phyloP scores from a whole-genome alignment of 2,888 invertebrate species.

The Ophonus ardosiacus region DNA sequence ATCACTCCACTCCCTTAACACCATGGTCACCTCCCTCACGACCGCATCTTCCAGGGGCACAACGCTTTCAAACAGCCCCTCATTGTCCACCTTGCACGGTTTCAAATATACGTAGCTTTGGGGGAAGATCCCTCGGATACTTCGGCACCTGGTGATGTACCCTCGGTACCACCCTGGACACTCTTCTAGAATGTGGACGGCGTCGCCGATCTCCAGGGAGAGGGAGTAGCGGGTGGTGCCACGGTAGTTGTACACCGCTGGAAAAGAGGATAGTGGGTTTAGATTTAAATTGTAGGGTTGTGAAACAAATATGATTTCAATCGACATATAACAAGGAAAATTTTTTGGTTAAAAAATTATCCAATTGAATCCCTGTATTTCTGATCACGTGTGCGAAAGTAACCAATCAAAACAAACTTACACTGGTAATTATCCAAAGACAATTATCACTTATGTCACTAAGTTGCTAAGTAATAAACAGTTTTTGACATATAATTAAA shows the following conservation, averaged over 20 bases:
- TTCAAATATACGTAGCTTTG: conserved; percentile 88
- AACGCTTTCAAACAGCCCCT: conserved; percentile 84
- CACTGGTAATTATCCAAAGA: too few relatives aligned
- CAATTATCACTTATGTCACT: too few relatives aligned
- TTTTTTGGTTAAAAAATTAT: too few relatives aligned
- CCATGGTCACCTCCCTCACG: conserved; percentile 93
- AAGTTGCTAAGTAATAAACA: too few relatives aligned
- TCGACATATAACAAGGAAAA: too few relatives aligned
- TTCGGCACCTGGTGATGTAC: conserved; percentile 86
- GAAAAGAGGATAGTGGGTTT: conserved; percentile 69
- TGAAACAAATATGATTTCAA: too few relatives aligned
- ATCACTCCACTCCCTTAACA: conserved; percentile 94
- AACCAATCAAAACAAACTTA: too few relatives aligned
- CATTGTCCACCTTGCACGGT: conserved; percentile 88
- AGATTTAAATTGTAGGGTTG: too few relatives aligned
- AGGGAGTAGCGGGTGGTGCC: conserved; percentile 89
- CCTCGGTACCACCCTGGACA: conserved; percentile 94
- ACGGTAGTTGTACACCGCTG: conserved; percentile 95
- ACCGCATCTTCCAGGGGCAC: conserved; percentile 91
- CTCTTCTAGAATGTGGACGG: conserved; percentile 94
- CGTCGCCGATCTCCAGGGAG: conserved; percentile 93
- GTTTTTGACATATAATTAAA: too few relatives aligned
- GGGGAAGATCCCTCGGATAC: conserved; percentile 87
- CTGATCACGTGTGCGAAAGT: too few relatives aligned
- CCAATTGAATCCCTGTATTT: too few relatives aligned